Base-by-base conservation (phyloP, 2,888 invertebrate genomes). In the Campoletis raptor region DNA sequence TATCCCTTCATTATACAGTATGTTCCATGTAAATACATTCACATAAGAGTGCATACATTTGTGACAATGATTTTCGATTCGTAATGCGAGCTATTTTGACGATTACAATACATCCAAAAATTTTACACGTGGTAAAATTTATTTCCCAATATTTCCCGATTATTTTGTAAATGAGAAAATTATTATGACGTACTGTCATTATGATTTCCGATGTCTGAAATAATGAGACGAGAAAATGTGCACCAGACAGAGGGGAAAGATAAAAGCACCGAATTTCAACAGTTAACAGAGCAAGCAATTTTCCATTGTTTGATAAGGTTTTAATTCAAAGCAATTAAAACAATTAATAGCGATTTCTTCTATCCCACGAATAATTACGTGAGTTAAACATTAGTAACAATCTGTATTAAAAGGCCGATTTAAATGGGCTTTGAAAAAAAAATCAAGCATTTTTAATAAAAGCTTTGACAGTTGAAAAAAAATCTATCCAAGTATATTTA, bases 1-100 rank as follows among this genome's bases (percentile, higher is more conserved):
- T 80, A 80, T 83, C 45, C 83, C 80, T 80, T 85, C 30, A 83
- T 83, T 85, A 85, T 83, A 66, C 18, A n/a, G n/a, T 42, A 12
- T 45, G 5, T 15, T 69, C 12, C 37, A 67, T 45, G 40, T 1
- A 12, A 67, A 67, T 21, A 40, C 21, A n/a, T 21, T 9, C 67
- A 9, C n/a, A 9, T 7, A 67, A 1, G n/a, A 1, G 10, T 30
- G 10, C 21, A 40, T 40, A 40, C n/a, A 40, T n/a, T 5, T 9
- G 30, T 3, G 40, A 67, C 40, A n/a, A 40, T 45, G 18, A 30
- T 21, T 24, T 42, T 30, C 30, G 15, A 5, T 6, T 1, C 61
- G 61, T 61, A 61, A 61, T 61, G 30, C 30, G 6, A 6, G 61
- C 30, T 7, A 61, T 61, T 61, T 15, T 6, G 30, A 12, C 30